Evolutionary conservation across 2,888 invertebrate species (phyloP).

Genomic region (Eilema depressum): DNA sequence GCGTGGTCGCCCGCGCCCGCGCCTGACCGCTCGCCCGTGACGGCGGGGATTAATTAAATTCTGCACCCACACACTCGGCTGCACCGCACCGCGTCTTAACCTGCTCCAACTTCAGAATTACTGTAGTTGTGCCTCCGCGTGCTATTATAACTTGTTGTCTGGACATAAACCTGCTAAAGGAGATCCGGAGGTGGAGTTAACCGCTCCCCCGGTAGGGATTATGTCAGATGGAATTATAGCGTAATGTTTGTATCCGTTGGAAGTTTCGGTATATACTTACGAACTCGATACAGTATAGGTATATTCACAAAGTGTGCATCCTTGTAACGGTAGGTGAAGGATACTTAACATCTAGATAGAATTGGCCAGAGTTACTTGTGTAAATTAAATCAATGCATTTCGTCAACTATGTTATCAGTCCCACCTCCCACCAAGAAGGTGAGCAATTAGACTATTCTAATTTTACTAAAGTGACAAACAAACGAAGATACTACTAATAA

Average conservation of each 20-base stretch:
- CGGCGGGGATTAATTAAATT: slow-evolving; percentile 73
- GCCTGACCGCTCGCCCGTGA: slow-evolving; percentile 58
- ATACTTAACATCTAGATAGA: too few relatives aligned
- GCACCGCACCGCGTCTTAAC: slow-evolving; percentile 54
- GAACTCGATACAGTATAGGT: too few relatives aligned
- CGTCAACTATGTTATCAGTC: too few relatives aligned
- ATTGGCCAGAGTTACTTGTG: too few relatives aligned
- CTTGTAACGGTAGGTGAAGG: too few relatives aligned
- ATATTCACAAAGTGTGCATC: too few relatives aligned
- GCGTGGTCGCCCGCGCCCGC: slow-evolving; percentile 37
- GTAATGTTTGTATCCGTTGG: not conserved
- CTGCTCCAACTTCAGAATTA: slow-evolving; percentile 37
- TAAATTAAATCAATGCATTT: too few relatives aligned
- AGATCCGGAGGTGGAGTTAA: not conserved
- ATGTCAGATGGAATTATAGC: not conserved
- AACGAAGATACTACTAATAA: too few relatives aligned
- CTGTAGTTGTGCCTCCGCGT: slow-evolving; percentile 10
- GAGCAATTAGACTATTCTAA: too few relatives aligned
- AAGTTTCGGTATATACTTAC: not conserved
- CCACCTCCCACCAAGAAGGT: too few relatives aligned
- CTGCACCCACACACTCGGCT: slow-evolving; percentile 47
- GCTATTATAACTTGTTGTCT: not conserved
- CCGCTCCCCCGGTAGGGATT: not conserved
- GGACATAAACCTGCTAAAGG: slow-evolving; percentile 3
- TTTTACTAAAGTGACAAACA: too few relatives aligned